A percentile compares a stretch with the other conserved stretches of the same genome.
Conservation (phyloP, 2,888 invertebrate species). For the Odontothrips loti region DNA sequence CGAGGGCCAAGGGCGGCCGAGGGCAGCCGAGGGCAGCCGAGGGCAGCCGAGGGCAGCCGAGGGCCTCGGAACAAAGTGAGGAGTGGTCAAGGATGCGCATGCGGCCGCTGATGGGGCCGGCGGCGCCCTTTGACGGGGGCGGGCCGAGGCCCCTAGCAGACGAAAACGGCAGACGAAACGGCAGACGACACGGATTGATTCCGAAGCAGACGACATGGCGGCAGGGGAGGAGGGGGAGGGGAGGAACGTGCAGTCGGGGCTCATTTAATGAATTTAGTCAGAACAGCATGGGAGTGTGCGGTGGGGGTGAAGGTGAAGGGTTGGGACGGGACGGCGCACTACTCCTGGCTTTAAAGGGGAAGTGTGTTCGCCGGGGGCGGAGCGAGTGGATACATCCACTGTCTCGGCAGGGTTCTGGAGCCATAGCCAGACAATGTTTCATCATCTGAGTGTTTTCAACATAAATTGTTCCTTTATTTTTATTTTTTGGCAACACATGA, state of each 20-base stretch:
- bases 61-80: background rate
- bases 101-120: background rate
- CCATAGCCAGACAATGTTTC: too few species aligned
- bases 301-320: background rate
- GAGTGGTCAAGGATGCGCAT: background rate
- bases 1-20: background rate
- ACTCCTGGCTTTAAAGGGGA: too few species aligned
- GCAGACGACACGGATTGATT: background rate
- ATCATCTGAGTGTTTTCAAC: too few species aligned
- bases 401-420: too few species aligned
- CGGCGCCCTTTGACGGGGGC: background rate
- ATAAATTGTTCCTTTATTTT: too few species aligned
- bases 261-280: slow-evolving; percentile 25
- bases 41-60: too few species aligned
- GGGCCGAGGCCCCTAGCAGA: background rate
- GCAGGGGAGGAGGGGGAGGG: background rate
- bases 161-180: background rate
- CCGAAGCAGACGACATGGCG: background rate
- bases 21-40: too few species aligned
- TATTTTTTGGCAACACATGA: too few species aligned
- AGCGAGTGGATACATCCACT: background rate
- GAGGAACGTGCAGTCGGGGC: background rate
- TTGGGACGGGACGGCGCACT: background rate
- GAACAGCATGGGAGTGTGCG: slow-evolving; percentile 20
- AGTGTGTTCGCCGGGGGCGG: background rate